These are phyloP conservation scores for Labroides dimidiatus DNA, from an alignment of 2,797 vertebrate genomes.

Conservation along the genomic window DNA sequence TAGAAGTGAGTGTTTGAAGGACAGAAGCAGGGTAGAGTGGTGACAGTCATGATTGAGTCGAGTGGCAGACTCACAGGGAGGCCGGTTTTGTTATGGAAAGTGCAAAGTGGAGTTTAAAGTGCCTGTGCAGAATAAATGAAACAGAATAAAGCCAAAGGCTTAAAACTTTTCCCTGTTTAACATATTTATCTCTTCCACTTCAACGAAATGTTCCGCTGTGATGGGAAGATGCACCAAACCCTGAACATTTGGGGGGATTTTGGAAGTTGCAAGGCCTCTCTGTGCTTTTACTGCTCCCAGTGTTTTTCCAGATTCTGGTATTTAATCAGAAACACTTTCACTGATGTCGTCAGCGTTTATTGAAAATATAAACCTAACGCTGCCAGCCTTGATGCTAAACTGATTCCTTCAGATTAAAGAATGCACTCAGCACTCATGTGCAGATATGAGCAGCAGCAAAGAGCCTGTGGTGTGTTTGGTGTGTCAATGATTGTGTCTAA, in stretches of 20 bases:
- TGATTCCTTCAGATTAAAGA: too few species aligned
- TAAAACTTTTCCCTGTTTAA: constrained; percentile 9
- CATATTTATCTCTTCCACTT: constrained; percentile 14
- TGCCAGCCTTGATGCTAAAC: too few species aligned
- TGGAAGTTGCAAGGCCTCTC: neutral
- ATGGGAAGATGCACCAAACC: neutral
- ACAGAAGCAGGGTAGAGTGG: constrained; percentile 35
- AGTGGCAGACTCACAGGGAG: constrained; percentile 50
- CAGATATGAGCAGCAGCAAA: neutral
- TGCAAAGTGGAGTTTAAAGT: constrained; percentile 25
- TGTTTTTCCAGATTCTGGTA: neutral
- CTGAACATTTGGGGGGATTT: neutral
- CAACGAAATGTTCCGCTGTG: neutral
- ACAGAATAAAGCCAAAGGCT: constrained; percentile 7
- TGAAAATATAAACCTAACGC: too few species aligned
- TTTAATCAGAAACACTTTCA: neutral
- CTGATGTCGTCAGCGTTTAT: too few species aligned
- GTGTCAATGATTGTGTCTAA: constrained; percentile 7
- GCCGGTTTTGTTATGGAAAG: constrained; percentile 49
- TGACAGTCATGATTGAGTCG: constrained; percentile 38
- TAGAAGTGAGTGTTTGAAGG: constrained; percentile 39
- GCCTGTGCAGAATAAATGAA: constrained; percentile 30
- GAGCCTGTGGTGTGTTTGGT: neutral
- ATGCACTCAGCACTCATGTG: too few species aligned
- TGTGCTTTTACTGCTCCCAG: neutral